Evolutionary conservation across 2,888 invertebrate genomes (phyloP).

Genomic region (Athetis lepigone): DNA sequence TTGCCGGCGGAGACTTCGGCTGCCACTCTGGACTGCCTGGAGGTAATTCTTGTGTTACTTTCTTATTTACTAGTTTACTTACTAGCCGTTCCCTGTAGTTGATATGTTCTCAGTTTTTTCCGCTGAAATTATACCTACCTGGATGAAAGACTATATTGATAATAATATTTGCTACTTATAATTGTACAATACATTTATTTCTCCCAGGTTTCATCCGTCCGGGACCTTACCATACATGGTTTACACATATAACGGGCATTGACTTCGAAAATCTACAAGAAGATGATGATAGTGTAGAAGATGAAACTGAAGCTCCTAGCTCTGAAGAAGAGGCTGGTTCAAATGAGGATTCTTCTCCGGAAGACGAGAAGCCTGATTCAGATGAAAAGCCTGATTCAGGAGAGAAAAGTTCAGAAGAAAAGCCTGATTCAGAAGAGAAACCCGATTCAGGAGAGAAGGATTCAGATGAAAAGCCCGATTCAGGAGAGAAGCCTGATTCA

Average conservation of each 20-base stretch:
- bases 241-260: constrained; percentile 75
- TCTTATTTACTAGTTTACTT: neutral
- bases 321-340: too few species aligned
- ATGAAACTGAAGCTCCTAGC: constrained; percentile 26
- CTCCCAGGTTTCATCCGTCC: constrained; percentile 81
- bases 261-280: constrained; percentile 80
- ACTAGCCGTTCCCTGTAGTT: too few species aligned
- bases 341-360: too few species aligned
- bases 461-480: too few species aligned
- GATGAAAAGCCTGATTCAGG: too few species aligned
- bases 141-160: too few species aligned
- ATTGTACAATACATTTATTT: neutral
- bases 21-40: constrained; percentile 85
- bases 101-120: neutral
- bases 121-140: neutral
- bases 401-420: constrained; percentile 61
- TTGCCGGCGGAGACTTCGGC: constrained; percentile 78
- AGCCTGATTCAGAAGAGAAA: constrained; percentile 69
- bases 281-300: constrained; percentile 57
- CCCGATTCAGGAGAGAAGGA: too few species aligned
- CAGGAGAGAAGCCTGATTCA: too few species aligned
- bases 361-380: constrained; percentile 24
- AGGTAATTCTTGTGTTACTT: constrained; percentile 66
- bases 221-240: constrained; percentile 83
- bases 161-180: too few species aligned